Evolutionary conservation across 1,140 invertebrate genomes (phyloP).

Genomic region (Bradysia coprophila): DNA sequence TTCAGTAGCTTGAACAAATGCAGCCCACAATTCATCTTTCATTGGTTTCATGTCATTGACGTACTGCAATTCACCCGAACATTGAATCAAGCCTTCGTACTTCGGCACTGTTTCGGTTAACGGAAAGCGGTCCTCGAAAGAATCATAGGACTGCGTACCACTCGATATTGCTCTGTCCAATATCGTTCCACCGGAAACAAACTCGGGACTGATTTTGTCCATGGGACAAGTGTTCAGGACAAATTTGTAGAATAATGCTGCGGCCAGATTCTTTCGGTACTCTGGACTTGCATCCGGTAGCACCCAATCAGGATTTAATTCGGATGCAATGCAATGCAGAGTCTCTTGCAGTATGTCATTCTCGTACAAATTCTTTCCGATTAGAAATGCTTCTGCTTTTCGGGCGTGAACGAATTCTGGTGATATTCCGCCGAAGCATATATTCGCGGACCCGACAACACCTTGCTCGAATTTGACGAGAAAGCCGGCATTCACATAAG

Average conservation of each 20-base stretch:
- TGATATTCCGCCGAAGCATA: conserved; percentile 49
- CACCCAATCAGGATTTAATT: conserved; percentile 40
- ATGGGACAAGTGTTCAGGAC: conserved; percentile 28
- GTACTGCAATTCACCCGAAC: conserved; percentile 46
- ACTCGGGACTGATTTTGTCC: conserved; percentile 13
- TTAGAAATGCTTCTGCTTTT: conserved; percentile 41
- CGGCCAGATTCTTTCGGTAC: conserved; percentile 43
- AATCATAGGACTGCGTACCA: conserved; percentile 46
- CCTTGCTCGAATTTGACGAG: conserved; percentile 35
- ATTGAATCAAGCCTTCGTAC: conserved; percentile 46
- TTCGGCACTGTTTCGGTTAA: conserved; percentile 53
- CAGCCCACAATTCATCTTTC: conserved; percentile 38
- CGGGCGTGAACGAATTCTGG: conserved; percentile 48
- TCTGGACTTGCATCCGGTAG: conserved; percentile 42
- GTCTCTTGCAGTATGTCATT: conserved; percentile 30
- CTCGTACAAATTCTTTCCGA: conserved; percentile 29
- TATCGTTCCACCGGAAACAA: conserved; percentile 27
- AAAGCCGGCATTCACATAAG: conserved; percentile 67
- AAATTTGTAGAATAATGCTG: conserved; percentile 56
- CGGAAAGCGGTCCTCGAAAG: conserved; percentile 43
- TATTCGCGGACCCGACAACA: conserved; percentile 11
- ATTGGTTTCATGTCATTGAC: conserved; percentile 38
- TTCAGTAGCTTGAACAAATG: conserved; percentile 36
- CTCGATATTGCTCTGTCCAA: conserved; percentile 39
- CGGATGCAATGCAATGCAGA: conserved; percentile 31